Evolutionary conservation across 1,140 invertebrate species (phyloP).

Genomic region (Ptiloglossa arizonensis): DNA sequence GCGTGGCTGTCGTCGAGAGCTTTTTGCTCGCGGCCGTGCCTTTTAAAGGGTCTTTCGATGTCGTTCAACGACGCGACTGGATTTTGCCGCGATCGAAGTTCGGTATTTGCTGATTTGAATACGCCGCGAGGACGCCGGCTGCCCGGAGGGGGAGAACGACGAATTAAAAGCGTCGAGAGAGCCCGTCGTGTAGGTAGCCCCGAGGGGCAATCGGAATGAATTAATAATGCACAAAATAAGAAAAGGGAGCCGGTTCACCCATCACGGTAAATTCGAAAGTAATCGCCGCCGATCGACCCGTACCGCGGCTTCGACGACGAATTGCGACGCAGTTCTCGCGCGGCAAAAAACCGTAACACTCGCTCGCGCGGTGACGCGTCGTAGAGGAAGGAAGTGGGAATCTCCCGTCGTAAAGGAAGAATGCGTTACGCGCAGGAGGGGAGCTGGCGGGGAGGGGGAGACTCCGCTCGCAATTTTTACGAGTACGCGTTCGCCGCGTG

Average conservation of each 20-base stretch:
- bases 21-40: constrained; percentile 29
- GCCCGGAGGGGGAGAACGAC: not conserved
- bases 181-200: not conserved
- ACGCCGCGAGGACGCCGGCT: not conserved
- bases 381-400: constrained; percentile 8
- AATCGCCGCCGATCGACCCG: not conserved
- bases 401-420: not conserved
- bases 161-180: constrained; percentile 13
- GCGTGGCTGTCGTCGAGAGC: too few relatives aligned
- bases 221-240: constrained; percentile 14
- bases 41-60: constrained; percentile 48
- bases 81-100: constrained; percentile 16
- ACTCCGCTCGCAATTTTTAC: too few relatives aligned
- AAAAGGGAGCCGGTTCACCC: not conserved
- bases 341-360: not conserved
- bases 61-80: constrained; percentile 25
- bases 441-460: too few relatives aligned
- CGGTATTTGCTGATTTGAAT: constrained; percentile 20
- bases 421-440: too few relatives aligned
- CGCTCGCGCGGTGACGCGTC: constrained; percentile 3
- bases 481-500: too few relatives aligned
- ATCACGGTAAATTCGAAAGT: constrained; percentile 16
- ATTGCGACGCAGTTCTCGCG: not conserved
- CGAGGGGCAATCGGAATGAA: constrained; percentile 11
- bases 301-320: not conserved